These are phyloP conservation scores for Macrotus californicus DNA, from an alignment of 2,113 vertebrate species.

Conservation along the genomic window DNA sequence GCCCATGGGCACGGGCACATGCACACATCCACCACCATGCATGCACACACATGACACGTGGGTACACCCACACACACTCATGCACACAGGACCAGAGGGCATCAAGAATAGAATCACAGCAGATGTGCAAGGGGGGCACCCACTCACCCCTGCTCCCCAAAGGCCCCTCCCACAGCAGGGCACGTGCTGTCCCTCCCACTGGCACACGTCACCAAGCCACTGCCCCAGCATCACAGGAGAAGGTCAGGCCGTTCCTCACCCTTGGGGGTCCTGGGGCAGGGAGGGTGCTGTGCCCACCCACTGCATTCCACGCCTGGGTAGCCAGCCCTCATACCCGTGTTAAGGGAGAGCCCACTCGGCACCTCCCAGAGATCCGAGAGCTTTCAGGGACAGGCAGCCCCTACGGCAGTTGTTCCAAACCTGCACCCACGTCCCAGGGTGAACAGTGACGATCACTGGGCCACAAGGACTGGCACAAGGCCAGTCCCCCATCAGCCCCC, in stretches of 20 bases:
- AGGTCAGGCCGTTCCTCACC: fast-evolving
- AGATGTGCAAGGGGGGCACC: no score
- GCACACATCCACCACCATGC: background rate
- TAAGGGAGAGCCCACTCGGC: background rate
- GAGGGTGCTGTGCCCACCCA: background rate
- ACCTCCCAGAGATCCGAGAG: background rate
- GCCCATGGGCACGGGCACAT: no score
- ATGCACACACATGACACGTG: background rate
- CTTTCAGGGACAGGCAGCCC: background rate
- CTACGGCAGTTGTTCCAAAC: fast-evolving
- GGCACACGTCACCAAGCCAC: background rate
- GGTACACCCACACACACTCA: background rate
- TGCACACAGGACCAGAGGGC: no score
- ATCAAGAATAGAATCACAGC: fast-evolving
- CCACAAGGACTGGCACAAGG: fast-evolving
- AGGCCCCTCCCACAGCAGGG: background rate
- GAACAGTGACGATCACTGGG: fast-evolving
- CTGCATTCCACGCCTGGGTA: background rate
- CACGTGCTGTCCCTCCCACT: fast-evolving
- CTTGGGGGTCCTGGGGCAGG: background rate
- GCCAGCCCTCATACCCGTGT: background rate
- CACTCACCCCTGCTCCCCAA: background rate
- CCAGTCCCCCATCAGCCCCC: background rate
- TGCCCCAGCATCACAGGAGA: background rate
- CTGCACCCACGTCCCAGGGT: no score